Evolutionary conservation across 2,797 vertebrate species (phyloP).

Genomic region (Amblyopsis hoosieri): DNA sequence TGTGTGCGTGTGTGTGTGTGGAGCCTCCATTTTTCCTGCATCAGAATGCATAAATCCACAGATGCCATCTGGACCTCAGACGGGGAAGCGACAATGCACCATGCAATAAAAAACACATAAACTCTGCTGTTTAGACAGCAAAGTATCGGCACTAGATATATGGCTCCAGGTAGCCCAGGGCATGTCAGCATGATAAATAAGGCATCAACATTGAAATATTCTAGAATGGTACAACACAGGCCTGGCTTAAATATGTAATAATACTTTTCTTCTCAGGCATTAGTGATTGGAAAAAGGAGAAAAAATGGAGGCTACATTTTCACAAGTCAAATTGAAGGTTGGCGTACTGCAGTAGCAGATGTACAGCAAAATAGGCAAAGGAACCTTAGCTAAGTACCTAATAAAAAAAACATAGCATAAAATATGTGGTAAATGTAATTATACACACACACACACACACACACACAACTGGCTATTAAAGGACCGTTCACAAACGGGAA

Average conservation of each 20-base stretch:
- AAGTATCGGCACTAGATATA: constrained; percentile 19
- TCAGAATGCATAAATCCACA: constrained; percentile 52
- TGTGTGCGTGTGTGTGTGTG: constrained; percentile 12
- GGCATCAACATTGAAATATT: constrained; percentile 1
- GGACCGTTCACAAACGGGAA: too few relatives aligned
- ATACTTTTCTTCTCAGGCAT: too few relatives aligned
- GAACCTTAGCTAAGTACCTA: too few relatives aligned
- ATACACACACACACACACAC: too few relatives aligned
- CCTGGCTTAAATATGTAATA: not conserved
- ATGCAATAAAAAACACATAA: constrained; percentile 30
- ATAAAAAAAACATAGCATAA: too few relatives aligned
- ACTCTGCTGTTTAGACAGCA: constrained; percentile 25
- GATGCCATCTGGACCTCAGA: constrained; percentile 50
- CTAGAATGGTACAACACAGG: not conserved
- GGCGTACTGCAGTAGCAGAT: too few relatives aligned
- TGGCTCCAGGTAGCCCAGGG: constrained; percentile 2
- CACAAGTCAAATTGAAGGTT: too few relatives aligned
- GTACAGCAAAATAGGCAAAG: too few relatives aligned
- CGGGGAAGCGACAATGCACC: constrained; percentile 35
- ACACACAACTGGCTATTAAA: too few relatives aligned
- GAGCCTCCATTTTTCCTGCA: constrained; percentile 5
- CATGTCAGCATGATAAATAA: not conserved
- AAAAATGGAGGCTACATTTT: too few relatives aligned
- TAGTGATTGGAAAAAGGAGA: too few relatives aligned
- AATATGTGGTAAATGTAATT: too few relatives aligned